A percentile compares a stretch with the other conserved stretches of the same genome.
These are phyloP conservation scores for Drosophila paramelanica DNA, from an alignment of 2,888 invertebrate species.

Conservation along the genomic window DNA sequence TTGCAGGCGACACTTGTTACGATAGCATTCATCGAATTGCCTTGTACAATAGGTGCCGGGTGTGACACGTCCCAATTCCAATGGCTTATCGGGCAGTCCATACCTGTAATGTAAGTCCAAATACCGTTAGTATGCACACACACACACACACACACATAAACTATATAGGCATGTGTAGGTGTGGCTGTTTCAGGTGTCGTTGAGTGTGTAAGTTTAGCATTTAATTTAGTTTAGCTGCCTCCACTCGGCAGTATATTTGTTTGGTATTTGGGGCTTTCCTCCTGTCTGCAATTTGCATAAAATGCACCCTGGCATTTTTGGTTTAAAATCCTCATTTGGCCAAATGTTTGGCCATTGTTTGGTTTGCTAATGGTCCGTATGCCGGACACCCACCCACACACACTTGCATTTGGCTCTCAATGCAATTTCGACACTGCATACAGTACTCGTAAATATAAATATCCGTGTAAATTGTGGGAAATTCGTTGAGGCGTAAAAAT, in stretches of 20 bases:
- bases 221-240: slow-evolving; percentile 55
- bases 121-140: slow-evolving; percentile 23
- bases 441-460: slow-evolving; percentile 46
- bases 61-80: slow-evolving; percentile 93
- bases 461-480: slow-evolving; percentile 59
- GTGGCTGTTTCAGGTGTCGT: slow-evolving; percentile 13
- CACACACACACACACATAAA: background rate
- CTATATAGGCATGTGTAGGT: background rate
- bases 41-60: slow-evolving; percentile 94
- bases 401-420: slow-evolving; percentile 9
- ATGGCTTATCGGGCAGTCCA: slow-evolving; percentile 90
- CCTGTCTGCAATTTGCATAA: slow-evolving; percentile 70
- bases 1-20: slow-evolving; percentile 93
- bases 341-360: slow-evolving; percentile 60
- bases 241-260: slow-evolving; percentile 44
- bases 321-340: slow-evolving; percentile 31
- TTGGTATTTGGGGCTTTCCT: slow-evolving; percentile 48
- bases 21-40: slow-evolving; percentile 93
- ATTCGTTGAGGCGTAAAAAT: slow-evolving; percentile 64
- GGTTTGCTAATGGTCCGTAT: slow-evolving; percentile 67
- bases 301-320: slow-evolving; percentile 59
- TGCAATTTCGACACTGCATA: slow-evolving; percentile 31
- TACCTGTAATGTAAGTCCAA: slow-evolving; percentile 85
- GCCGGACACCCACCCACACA: slow-evolving; percentile 11
- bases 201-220: slow-evolving; percentile 43